Conservation (phyloP, 2,888 invertebrate genomes). For the Drosophila neoperkinsi region DNA sequence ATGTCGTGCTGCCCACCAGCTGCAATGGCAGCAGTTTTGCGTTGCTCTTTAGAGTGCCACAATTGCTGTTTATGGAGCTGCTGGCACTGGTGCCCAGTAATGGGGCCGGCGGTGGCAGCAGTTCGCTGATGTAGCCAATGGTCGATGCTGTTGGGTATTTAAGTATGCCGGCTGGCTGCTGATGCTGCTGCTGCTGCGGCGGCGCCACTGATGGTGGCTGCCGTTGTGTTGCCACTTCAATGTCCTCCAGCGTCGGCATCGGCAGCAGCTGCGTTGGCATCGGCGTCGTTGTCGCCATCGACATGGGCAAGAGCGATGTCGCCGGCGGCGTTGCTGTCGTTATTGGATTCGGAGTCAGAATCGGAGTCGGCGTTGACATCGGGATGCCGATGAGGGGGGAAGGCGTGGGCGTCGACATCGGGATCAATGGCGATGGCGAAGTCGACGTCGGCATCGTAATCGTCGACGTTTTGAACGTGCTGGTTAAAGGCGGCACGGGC, state of each 20-base stretch:
- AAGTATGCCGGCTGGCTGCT: slow-evolving; percentile 51
- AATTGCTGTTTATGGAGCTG: slow-evolving; percentile 54
- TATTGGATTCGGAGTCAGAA: slow-evolving; percentile 7
- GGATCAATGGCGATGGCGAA: slow-evolving; percentile 10
- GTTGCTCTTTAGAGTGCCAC: slow-evolving; percentile 79
- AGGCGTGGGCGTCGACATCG: slow-evolving; percentile 19
- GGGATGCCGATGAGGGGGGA: slow-evolving; percentile 1
- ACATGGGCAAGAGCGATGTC: slow-evolving; percentile 29
- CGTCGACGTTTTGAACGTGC: slow-evolving; percentile 53
- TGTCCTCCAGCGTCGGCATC: slow-evolving; percentile 82
- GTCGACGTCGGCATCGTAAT: slow-evolving; percentile 38
- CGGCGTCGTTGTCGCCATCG: slow-evolving; percentile 41
- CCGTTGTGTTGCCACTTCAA: slow-evolving; percentile 72
- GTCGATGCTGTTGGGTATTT: slow-evolving; percentile 55
- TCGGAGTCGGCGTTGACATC: slow-evolving; percentile 1
- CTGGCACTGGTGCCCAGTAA: slow-evolving; percentile 36
- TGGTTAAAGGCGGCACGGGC: slow-evolving; percentile 53
- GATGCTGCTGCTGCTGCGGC: slow-evolving; percentile 46
- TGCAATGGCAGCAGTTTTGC: slow-evolving; percentile 72
- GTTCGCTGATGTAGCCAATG: slow-evolving; percentile 52
- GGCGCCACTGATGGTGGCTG: slow-evolving; percentile 13
- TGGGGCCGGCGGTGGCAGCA: slow-evolving; percentile 39
- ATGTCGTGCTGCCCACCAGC: slow-evolving; percentile 47
- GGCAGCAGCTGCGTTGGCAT: slow-evolving; percentile 75
- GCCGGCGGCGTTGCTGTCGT: slow-evolving; percentile 6